A percentile compares a stretch with the other conserved stretches of the same genome.
Evolutionary conservation across 1,140 invertebrate species (phyloP).

Genomic region (Babylonia areolata): DNA sequence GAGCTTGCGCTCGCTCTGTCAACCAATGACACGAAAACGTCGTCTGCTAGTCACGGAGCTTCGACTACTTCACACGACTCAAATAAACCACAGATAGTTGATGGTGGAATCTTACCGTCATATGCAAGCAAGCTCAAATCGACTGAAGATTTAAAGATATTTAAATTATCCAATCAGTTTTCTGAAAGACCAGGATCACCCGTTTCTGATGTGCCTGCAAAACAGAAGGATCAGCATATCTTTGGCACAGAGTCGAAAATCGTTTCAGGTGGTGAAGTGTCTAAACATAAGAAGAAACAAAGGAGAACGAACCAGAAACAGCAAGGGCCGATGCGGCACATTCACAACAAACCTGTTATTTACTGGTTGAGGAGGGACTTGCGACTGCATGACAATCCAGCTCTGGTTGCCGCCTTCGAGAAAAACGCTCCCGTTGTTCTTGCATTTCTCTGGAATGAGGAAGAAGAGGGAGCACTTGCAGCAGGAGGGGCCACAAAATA

Average conservation of each 20-base stretch:
- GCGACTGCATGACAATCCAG: slow-evolving; percentile 14
- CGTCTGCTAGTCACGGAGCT: not conserved
- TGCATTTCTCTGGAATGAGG: slow-evolving; percentile 13
- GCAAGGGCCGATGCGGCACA: not conserved
- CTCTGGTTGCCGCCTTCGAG: not conserved
- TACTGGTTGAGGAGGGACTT: slow-evolving; percentile 19
- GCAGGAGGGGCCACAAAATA: slow-evolving; percentile 18
- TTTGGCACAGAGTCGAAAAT: too few species aligned
- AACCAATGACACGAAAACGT: not conserved
- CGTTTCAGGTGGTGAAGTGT: not conserved
- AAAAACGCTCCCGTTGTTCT: not conserved
- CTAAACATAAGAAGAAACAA: slow-evolving; percentile 4
- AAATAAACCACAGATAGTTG: too few species aligned
- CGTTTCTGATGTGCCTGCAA: too few species aligned
- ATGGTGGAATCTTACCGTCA: too few species aligned
- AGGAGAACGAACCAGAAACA: not conserved
- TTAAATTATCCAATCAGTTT: too few species aligned
- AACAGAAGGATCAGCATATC: too few species aligned
- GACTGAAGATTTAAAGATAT: not conserved
- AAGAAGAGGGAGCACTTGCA: not conserved
- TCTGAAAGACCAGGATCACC: too few species aligned
- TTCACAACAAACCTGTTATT: slow-evolving; percentile 9
- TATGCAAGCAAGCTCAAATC: slow-evolving; percentile 15
- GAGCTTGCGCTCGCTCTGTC: slow-evolving; percentile 7
- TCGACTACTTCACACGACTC: too few species aligned